Percentiles rank a stretch among this genome's conserved stretches.
Conservation (phyloP, 2,888 invertebrate genomes). For the Phragmatobia fuliginosa region DNA sequence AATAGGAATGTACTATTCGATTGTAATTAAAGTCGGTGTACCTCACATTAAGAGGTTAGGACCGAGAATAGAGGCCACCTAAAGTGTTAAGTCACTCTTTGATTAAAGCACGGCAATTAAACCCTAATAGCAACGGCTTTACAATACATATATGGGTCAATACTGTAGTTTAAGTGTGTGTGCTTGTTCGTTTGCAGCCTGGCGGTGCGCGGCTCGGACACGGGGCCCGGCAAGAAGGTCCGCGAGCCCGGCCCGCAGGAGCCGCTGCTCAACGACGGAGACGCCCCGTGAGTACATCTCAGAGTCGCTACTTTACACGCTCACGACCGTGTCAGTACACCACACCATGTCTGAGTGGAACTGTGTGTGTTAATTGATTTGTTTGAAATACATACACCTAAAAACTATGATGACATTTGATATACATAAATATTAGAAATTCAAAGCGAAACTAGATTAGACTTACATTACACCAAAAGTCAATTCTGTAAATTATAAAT, state of each 20-base stretch:
- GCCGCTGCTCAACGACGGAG: slow-evolving; percentile 89
- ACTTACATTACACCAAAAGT: too few relatives aligned
- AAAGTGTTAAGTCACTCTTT: background rate
- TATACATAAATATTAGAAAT: too few relatives aligned
- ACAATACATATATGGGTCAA: background rate
- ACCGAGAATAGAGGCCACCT: background rate
- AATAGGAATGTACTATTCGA: too few relatives aligned
- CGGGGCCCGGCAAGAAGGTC: slow-evolving; percentile 89
- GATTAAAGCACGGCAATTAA: background rate
- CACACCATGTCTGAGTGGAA: background rate
- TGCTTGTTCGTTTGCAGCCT: slow-evolving; percentile 83
- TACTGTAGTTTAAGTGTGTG: background rate
- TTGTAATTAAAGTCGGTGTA: too few relatives aligned
- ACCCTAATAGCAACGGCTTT: background rate
- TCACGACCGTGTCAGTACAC: background rate
- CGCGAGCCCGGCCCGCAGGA: slow-evolving; percentile 88
- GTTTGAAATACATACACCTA: too few relatives aligned
- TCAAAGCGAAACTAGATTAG: too few relatives aligned
- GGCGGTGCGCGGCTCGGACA: slow-evolving; percentile 90
- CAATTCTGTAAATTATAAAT: too few relatives aligned
- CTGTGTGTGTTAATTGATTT: too few relatives aligned
- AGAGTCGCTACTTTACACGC: background rate
- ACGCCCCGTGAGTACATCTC: slow-evolving; percentile 90
- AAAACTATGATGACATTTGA: too few relatives aligned
- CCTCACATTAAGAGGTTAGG: background rate